A percentile compares a stretch with the other conserved stretches of the same genome.
These are phyloP conservation scores for Trypoxylon attenuatum DNA, from an alignment of 2,888 invertebrate species.

Conservation along the genomic window DNA sequence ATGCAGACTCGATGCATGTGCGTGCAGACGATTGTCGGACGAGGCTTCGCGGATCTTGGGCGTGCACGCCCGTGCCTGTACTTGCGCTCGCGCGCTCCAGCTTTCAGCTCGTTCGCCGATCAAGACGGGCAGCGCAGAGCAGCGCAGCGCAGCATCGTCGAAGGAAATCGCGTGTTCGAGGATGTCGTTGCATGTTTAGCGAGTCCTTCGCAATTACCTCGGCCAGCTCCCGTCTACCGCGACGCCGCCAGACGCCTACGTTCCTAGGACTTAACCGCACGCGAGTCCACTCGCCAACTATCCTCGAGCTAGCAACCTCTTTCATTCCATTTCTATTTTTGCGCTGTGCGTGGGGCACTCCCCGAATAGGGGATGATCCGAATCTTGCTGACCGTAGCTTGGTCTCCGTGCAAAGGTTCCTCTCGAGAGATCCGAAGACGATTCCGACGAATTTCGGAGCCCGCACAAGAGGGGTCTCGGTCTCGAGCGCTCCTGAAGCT, in stretches of 20 bases:
- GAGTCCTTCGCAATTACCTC: conserved; percentile 63
- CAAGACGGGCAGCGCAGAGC: conserved; percentile 20
- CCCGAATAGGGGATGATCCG: too few species aligned
- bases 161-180: conserved; percentile 58
- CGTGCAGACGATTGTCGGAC: conserved; percentile 36
- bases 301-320: background rate
- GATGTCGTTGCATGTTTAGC: conserved; percentile 71
- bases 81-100: conserved; percentile 2
- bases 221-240: conserved; percentile 40
- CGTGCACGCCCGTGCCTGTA: conserved; percentile 8
- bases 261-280: conserved; percentile 35
- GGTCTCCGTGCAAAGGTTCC: background rate
- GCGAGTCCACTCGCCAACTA: too few species aligned
- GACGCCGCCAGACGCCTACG: conserved; percentile 50
- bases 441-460: background rate
- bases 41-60: conserved; percentile 26
- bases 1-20: conserved; percentile 7
- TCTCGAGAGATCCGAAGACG: background rate
- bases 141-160: conserved; percentile 17
- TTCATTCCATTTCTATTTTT: background rate
- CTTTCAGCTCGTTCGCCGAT: conserved; percentile 29
- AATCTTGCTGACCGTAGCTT: background rate
- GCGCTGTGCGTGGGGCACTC: too few species aligned
- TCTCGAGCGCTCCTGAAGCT: too few species aligned
- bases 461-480: too few species aligned